Conservation (phyloP, 1,140 invertebrate species). For the Dufourea novaeangliae region DNA sequence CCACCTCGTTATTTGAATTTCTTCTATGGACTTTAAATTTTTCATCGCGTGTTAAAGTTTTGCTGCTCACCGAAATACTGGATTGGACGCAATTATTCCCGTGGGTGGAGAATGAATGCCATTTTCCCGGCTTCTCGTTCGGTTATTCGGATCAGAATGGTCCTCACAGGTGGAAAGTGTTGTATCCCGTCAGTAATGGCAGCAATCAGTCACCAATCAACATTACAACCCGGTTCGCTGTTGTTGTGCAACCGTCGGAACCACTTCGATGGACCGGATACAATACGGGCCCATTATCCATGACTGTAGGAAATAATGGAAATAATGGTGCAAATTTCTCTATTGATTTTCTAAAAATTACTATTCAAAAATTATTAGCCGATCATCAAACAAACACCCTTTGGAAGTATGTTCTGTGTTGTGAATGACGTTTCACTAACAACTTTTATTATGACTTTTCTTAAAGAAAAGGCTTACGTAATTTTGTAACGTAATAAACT, state of each 20-base stretch:
- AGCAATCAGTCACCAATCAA: slow-evolving; percentile 77
- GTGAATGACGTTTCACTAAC: too few species aligned
- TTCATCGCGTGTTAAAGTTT: slow-evolving; percentile 39
- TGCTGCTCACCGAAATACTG: slow-evolving; percentile 68
- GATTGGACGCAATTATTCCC: slow-evolving; percentile 64
- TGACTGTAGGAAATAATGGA: slow-evolving; percentile 68
- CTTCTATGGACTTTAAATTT: not conserved
- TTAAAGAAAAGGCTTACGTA: too few species aligned
- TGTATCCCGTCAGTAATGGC: slow-evolving; percentile 59
- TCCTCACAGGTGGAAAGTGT: slow-evolving; percentile 75
- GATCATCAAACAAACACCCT: too few species aligned
- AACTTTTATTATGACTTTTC: too few species aligned
- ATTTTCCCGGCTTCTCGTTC: slow-evolving; percentile 33
- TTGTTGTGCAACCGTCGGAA: slow-evolving; percentile 64
- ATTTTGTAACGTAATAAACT: too few species aligned
- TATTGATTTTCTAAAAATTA: not conserved
- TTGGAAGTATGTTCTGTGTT: too few species aligned
- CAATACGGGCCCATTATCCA: slow-evolving; percentile 58
- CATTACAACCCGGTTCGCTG: slow-evolving; percentile 68
- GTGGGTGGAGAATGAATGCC: slow-evolving; percentile 18
- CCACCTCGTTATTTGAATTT: too few species aligned
- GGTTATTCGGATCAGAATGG: slow-evolving; percentile 66
- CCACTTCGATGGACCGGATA: slow-evolving; percentile 70
- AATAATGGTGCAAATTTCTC: slow-evolving; percentile 63
- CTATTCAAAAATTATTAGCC: too few species aligned